Evolutionary conservation across 1,140 invertebrate genomes (phyloP), one percentile per base, ranked within the genome.

Genomic region (Ceratosolen solmsi): DNA sequence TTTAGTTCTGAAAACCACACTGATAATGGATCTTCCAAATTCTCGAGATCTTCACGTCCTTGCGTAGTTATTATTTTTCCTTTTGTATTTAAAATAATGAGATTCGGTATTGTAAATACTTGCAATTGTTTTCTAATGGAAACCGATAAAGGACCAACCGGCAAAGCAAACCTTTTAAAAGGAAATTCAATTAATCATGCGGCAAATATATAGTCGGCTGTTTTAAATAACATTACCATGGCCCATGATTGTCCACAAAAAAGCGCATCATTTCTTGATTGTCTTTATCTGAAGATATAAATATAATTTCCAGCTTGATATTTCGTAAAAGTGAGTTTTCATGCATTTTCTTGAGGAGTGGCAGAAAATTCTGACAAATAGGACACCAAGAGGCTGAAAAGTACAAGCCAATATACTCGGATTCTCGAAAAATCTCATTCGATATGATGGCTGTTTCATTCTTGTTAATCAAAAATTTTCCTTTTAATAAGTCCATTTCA

Each of bases 351-450:
- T 82, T 86, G 15, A 87, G n/a, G 30, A 49, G 76, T 13, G 84
- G 80, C 54, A 87, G 38, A 75, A 87, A 84, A 17, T n/a, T 85
- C 79, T 83, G 80, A 77, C 85, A 84, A 0, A 83, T 80, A n/a
- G 84, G 82, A 56, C 74, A 86, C 86, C 86, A 87, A 0, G 86
- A 84, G 49, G 86, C 84, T 25, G 85, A 86, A 68, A 86, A 87
- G 63, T 86, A 87, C 22, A 86, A 82, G 20, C 73, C 79, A 13
- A 87, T 54, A 58, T 75, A 85, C 15, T 84, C 73, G 49, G 74
- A 58, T 15, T 84, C 74, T 0, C 82, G 73, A 15, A 86, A 75
- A 49, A 80, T 82, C 11, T 86, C 85, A 51, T 80, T 84, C 38
- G 82, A 73, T 33, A 83, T 79, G 27, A 87, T 60, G 13, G 77